Base-by-base conservation (phyloP, 2,888 invertebrate genomes). In the Sarcophaga carnaria region DNA sequence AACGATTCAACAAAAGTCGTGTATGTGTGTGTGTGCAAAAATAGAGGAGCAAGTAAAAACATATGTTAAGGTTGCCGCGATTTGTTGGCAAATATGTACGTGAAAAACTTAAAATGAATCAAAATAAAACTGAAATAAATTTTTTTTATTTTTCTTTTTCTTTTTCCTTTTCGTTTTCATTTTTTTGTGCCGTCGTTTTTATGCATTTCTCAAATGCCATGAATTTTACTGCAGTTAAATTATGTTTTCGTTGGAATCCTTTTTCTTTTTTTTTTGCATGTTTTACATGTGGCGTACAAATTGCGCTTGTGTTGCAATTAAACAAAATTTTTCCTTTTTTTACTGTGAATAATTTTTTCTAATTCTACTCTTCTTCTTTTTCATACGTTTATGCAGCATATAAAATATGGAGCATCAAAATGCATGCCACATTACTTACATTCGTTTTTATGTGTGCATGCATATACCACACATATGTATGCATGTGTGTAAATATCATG, bases 231-330 rank as follows among this genome's bases (percentile, higher is more conserved):
- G 59, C 11, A 60, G 27, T 37, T 59, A 81, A 25, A 27, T 54
- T 25, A 59, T 45, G 14, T 4, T 5, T 59, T 63, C 63, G 37
- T n/a, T 71, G 69, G 62, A 74, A 69, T 76, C 5, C 10, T 71
- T 77, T 47, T 59, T 6, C 67, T 49, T 83, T 66, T 72, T 83
- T 66, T 71, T 77, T 60, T 59, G 17, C 72, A 62, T 83, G 72
- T 78, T 83, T 66, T 78, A 78, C 72, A 69, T n/a, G 37, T 37
- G 62, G 20, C n/a, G 22, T 49, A 74, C 72, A 78, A 83, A 72
- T 72, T 77, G 54, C 47, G 45, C 76, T 77, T 77, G 71, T 64
- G 60, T 83, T 54, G 78, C 49, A 83, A 72, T 72, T 72, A 70
- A 67, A 54, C 17, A 77, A 67, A 20, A 45, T 37, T 64, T 60